Percentiles rank a stretch among this genome's conserved stretches.
phyloP scores from a whole-genome alignment of 2,888 invertebrate species.

The Apamea sordens region DNA sequence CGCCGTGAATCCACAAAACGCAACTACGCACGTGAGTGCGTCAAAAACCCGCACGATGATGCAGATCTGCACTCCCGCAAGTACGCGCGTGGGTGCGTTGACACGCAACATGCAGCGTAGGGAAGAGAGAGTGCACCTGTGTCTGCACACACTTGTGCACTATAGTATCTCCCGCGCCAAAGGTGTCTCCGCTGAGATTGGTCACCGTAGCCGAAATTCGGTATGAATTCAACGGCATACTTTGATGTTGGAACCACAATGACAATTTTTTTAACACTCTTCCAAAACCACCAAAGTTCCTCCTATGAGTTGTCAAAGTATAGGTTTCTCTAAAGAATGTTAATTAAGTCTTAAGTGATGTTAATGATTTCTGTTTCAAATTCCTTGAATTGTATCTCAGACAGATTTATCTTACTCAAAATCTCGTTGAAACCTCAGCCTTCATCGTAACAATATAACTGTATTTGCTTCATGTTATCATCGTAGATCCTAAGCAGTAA shows the following conservation, averaged over 20 bases:
- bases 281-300: no score
- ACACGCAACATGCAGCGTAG: no score
- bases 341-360: background rate
- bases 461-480: conserved; percentile 49
- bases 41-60: no score
- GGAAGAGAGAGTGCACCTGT: no score
- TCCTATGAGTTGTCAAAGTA: background rate
- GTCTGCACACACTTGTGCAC: background rate
- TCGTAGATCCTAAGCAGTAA: conserved; percentile 50
- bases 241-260: background rate
- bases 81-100: no score
- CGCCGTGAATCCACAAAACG: no score
- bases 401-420: conserved; percentile 19
- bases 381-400: conserved; percentile 5
- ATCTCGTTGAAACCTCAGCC: conserved; percentile 13
- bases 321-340: background rate
- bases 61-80: no score
- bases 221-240: background rate
- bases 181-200: background rate
- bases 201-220: background rate
- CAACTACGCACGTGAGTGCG: no score
- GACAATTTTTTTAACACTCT: no score
- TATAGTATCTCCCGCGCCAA: background rate
- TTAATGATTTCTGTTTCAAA: background rate
- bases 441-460: conserved; percentile 25